Conservation (phyloP, 2,888 invertebrate genomes). For the Erpobdella octoculata region DNA sequence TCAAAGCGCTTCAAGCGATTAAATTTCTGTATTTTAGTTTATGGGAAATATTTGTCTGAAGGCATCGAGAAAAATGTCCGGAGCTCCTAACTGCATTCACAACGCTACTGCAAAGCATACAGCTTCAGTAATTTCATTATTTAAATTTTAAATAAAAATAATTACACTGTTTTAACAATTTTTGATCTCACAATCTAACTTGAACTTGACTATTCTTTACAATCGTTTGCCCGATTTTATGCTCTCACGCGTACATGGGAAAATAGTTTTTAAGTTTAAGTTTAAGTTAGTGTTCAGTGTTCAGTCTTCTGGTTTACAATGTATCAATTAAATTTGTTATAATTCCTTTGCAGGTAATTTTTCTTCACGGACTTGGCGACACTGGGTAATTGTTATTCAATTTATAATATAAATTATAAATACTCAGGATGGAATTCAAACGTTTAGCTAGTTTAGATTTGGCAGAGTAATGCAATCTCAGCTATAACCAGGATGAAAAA, state of each 20-base stretch:
- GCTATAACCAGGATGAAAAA: too few species aligned
- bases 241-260: too few species aligned
- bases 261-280: neutral
- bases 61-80: slow-evolving; percentile 30
- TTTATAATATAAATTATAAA: neutral
- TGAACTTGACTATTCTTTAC: too few species aligned
- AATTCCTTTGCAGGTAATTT: slow-evolving; percentile 70
- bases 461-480: too few species aligned
- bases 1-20: neutral
- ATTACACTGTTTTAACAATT: too few species aligned
- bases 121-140: slow-evolving; percentile 36
- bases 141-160: slow-evolving; percentile 4
- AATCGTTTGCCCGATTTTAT: too few species aligned
- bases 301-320: too few species aligned
- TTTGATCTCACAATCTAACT: too few species aligned
- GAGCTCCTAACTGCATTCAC: slow-evolving; percentile 30
- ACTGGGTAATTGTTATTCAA: slow-evolving; percentile 66
- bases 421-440: too few species aligned
- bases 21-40: neutral
- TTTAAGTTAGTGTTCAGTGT: neutral
- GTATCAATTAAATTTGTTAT: too few species aligned
- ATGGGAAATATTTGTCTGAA: slow-evolving; percentile 26
- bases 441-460: too few species aligned
- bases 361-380: slow-evolving; percentile 88
- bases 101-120: slow-evolving; percentile 39